Evolutionary conservation across 2,888 invertebrate genomes (phyloP), one percentile per base, ranked within the genome.

Genomic region (Cerastoderma edule): DNA sequence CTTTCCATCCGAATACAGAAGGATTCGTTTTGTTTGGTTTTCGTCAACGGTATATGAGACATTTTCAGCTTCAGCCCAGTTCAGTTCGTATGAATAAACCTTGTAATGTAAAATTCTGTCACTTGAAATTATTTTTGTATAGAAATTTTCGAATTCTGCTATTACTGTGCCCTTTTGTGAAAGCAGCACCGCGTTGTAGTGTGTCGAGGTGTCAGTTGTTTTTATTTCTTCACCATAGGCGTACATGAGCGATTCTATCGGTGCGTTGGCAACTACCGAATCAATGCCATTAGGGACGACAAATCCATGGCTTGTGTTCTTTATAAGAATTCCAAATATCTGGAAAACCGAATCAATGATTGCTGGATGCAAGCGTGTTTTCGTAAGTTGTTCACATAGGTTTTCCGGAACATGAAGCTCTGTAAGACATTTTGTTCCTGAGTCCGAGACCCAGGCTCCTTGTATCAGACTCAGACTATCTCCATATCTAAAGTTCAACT

Each of bases 151-250:
- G 16, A 87, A 32, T 57, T 86, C 83, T 10, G 82, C 83, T n/a
- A 88, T 72, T 19, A 85, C 70, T 2, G 66, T 54, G 0, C 88
- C 87, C 63, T 79, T 74, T 0, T 44, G 33, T 22, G 77, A 72
- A 3, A 84, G 44, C 16, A 88, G 70, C 13, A 81, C 57, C 4
- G 81, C 64, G 74, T 84, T 84, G 50, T 75, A 84, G 44, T 72
- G 39, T 24, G 66, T 68, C n/a, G 67, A 77, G 67, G 10, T 72
- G 28, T 19, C 54, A 73, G 53, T 82, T 82, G 48, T 69, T 75
- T 39, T 72, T 30, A 50, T 70, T 67, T 53, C 56, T 70, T 76
- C 2, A 69, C 78, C 70, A 64, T 83, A 77, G 19, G 68, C 75
- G 35, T 70, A 71, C 85, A 85, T 85, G 2, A 75, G 35, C 4